A percentile compares a stretch with the other conserved stretches of the same genome.
phyloP scores from a whole-genome alignment of 64 coral and sea anemone genomes.

The Pocillopora verrucosa region DNA sequence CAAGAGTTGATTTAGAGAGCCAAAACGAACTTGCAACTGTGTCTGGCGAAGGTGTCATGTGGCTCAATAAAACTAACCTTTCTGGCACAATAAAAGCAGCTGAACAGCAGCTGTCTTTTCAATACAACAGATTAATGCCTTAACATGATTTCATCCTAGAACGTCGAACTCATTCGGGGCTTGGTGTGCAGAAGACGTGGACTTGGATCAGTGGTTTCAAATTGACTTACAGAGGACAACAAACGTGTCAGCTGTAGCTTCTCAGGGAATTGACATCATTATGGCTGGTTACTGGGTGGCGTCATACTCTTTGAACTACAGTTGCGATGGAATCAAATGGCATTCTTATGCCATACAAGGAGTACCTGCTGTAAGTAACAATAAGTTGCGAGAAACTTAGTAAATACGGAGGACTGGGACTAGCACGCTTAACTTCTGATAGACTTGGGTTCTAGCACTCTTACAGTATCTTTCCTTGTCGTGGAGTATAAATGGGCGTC shows the following conservation, averaged over 20 bases:
- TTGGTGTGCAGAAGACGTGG: conserved; percentile 60
- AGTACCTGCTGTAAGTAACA: not conserved
- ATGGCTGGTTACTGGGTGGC: conserved; percentile 75
- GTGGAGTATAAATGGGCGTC: too few relatives aligned
- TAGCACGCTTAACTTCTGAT: too few relatives aligned
- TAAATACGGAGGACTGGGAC: too few relatives aligned
- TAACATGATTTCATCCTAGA: not conserved
- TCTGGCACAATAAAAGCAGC: too few relatives aligned
- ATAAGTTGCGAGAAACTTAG: not conserved
- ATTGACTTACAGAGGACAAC: conserved; percentile 51
- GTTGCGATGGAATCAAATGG: conserved; percentile 78
- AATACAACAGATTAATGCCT: not conserved
- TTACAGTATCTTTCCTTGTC: too few relatives aligned
- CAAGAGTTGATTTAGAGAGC: too few relatives aligned
- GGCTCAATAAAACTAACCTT: too few relatives aligned
- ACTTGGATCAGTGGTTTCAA: conserved; percentile 71
- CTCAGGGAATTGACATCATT: conserved; percentile 61
- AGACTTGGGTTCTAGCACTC: too few relatives aligned
- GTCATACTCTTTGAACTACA: conserved; percentile 67
- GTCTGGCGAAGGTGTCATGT: too few relatives aligned
- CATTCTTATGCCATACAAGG: conserved; percentile 27
- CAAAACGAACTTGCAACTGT: too few relatives aligned
- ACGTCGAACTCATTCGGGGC: conserved; percentile 60
- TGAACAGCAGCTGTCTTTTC: too few relatives aligned
- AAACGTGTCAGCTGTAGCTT: conserved; percentile 55